Conservation (phyloP, 2,113 vertebrate genomes). For the Triplophysa dalaica region DNA sequence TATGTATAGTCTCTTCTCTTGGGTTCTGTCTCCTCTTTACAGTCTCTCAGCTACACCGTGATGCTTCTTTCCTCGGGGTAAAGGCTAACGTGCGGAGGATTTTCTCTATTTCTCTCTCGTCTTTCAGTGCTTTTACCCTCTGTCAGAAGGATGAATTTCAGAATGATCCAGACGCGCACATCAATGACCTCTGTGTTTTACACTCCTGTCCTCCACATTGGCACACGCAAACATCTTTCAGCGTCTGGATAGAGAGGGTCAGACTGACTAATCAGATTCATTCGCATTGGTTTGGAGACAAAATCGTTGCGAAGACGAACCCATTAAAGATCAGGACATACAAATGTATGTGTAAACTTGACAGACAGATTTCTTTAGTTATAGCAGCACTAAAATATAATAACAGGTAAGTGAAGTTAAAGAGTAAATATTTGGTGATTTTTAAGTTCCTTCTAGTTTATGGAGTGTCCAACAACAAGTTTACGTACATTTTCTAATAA, state of each 20-base stretch:
- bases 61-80: constrained; percentile 20
- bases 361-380: too few species aligned
- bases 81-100: constrained; percentile 1
- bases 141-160: constrained; percentile 26
- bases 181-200: constrained; percentile 34
- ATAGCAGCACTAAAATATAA: too few species aligned
- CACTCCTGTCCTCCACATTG: constrained; percentile 9
- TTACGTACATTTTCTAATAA: too few species aligned
- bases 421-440: too few species aligned
- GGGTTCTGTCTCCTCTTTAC: constrained; percentile 1
- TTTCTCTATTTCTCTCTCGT: not conserved
- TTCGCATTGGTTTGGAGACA: constrained; percentile 2
- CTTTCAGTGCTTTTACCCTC: constrained; percentile 51
- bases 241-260: constrained; percentile 39
- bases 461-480: too few species aligned
- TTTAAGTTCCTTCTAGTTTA: too few species aligned
- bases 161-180: not conserved
- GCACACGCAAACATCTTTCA: constrained; percentile 17
- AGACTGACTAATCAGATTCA: constrained; percentile 24
- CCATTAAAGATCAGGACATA: not conserved
- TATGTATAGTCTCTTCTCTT: not conserved
- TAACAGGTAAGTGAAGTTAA: too few species aligned
- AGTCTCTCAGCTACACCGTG: constrained; percentile 1
- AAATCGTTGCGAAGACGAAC: not conserved
- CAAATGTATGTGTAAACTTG: not conserved